These are phyloP conservation scores for Naja naja DNA, from an alignment of 2,113 vertebrate species.

Conservation along the genomic window DNA sequence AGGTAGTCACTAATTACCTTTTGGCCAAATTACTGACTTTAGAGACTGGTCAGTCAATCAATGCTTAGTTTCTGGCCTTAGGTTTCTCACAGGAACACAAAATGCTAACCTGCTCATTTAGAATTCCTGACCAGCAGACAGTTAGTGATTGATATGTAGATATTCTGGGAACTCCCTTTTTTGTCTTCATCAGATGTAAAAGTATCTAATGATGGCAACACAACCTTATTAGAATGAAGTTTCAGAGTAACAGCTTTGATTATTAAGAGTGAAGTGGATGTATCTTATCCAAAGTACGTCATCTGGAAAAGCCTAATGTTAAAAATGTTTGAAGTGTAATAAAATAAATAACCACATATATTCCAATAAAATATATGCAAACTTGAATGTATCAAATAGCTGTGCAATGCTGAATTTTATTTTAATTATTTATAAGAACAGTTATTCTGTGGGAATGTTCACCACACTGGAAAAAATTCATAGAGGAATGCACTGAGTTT, in stretches of 20 bases:
- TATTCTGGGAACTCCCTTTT: not conserved
- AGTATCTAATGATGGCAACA: not conserved
- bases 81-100: not conserved
- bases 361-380: not conserved
- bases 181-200: not conserved
- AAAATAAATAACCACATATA: not conserved
- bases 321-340: not conserved
- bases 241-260: not conserved
- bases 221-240: not conserved
- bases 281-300: not conserved
- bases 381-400: not conserved
- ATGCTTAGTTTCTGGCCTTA: not conserved
- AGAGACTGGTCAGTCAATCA: not conserved
- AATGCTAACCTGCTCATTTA: not conserved
- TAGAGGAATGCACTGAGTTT: not conserved
- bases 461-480: conserved; percentile 16
- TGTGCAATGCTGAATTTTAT: not conserved
- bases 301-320: not conserved
- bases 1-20: not conserved
- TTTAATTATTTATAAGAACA: not conserved
- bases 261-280: not conserved
- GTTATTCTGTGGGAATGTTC: conserved; percentile 3
- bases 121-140: not conserved
- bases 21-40: not conserved
- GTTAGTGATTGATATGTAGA: not conserved